phyloP scores from a whole-genome alignment of 2,113 vertebrate genomes.

The Caranx ignobilis region DNA sequence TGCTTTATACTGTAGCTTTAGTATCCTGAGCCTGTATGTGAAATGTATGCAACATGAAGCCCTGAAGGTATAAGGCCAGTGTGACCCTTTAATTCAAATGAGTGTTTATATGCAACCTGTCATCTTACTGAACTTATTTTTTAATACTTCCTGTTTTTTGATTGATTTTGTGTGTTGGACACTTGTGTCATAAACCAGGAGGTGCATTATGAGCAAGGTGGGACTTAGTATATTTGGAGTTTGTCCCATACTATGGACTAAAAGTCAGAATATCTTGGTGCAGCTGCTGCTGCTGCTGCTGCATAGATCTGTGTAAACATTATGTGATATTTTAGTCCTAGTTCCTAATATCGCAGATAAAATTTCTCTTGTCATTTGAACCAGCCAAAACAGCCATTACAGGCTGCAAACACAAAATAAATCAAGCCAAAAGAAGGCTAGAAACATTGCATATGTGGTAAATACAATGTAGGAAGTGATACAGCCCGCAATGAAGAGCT shows the following conservation, averaged over 20 bases:
- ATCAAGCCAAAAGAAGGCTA: background rate
- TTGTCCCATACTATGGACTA: background rate
- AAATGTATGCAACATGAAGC: background rate
- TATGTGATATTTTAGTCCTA: background rate
- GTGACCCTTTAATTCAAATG: background rate
- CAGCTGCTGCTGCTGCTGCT: background rate
- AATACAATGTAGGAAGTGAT: background rate
- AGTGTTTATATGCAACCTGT: background rate
- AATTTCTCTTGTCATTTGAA: constrained; percentile 4
- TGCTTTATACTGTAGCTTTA: constrained; percentile 1
- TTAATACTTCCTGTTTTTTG: too few species aligned
- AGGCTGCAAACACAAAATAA: background rate
- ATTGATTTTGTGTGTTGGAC: too few species aligned
- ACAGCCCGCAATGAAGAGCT: background rate
- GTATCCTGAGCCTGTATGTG: constrained; percentile 1
- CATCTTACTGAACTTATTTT: background rate
- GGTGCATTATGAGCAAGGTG: background rate
- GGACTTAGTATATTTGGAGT: background rate
- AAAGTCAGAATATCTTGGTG: background rate
- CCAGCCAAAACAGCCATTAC: background rate
- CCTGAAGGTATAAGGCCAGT: background rate
- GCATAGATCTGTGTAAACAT: background rate
- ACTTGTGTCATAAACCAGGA: background rate
- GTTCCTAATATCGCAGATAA: background rate
- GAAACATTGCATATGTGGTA: background rate